These are phyloP conservation scores for Hyposoter didymator DNA, from an alignment of 2,888 invertebrate species.

Conservation along the genomic window DNA sequence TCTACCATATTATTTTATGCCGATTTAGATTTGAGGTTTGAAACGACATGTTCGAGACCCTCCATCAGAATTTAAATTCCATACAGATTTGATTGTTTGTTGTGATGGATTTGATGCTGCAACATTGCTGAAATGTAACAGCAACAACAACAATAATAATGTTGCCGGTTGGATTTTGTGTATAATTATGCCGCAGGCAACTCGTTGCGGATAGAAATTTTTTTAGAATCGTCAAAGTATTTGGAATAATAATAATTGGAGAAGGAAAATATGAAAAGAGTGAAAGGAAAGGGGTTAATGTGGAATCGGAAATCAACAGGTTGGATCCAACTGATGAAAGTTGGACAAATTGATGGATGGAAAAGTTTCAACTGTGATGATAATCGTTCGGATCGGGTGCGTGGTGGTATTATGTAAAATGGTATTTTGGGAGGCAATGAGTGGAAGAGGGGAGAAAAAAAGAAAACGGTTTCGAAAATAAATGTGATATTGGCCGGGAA, in stretches of 20 bases:
- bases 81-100: too few relatives aligned
- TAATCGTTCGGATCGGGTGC: not conserved
- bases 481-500: conserved; percentile 27
- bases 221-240: too few relatives aligned
- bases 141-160: too few relatives aligned
- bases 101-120: too few relatives aligned
- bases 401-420: not conserved
- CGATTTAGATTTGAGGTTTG: too few relatives aligned
- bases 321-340: conserved; percentile 2
- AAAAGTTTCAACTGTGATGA: not conserved
- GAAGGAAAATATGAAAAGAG: not conserved
- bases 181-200: too few relatives aligned
- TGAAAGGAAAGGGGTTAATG: not conserved
- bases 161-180: too few relatives aligned
- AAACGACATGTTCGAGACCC: too few relatives aligned
- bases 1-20: too few relatives aligned
- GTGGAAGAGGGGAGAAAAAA: not conserved
- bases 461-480: conserved; percentile 21
- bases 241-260: not conserved
- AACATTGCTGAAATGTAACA: too few relatives aligned
- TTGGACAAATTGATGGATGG: not conserved
- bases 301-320: not conserved
- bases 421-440: not conserved
- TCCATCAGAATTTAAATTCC: too few relatives aligned
- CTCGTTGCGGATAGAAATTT: not conserved